A percentile compares a stretch with the other conserved stretches of the same genome.
Evolutionary conservation across 2,888 invertebrate species (phyloP).

Genomic region (Apamea anceps): DNA sequence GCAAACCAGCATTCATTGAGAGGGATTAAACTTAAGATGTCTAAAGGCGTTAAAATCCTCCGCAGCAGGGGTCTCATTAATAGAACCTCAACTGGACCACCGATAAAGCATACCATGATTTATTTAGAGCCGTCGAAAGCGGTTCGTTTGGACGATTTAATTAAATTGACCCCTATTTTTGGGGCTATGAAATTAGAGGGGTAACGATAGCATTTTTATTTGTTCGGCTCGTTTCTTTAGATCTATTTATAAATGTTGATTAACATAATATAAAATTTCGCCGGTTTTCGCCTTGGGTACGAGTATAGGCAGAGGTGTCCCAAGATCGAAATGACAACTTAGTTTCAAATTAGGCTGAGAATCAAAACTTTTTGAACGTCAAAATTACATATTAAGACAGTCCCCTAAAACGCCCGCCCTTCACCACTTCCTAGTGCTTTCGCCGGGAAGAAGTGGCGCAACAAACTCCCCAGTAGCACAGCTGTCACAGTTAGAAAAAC

Average conservation of each 20-base stretch:
- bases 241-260: not conserved
- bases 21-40: constrained; percentile 50
- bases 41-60: constrained; percentile 52
- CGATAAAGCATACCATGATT: constrained; percentile 64
- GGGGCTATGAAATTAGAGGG: constrained; percentile 45
- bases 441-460: too few relatives aligned
- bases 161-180: constrained; percentile 64
- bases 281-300: not conserved
- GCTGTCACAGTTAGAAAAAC: too few relatives aligned
- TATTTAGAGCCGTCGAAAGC: constrained; percentile 61
- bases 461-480: too few relatives aligned
- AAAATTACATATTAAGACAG: too few relatives aligned
- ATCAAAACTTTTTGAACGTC: too few relatives aligned
- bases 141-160: constrained; percentile 68
- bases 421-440: too few relatives aligned
- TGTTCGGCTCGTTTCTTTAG: not conserved
- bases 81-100: constrained; percentile 63
- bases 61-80: constrained; percentile 59
- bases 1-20: constrained; percentile 40
- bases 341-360: too few relatives aligned
- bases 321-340: too few relatives aligned
- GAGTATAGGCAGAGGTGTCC: not conserved
- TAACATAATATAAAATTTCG: not conserved
- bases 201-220: not conserved
- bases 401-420: too few relatives aligned